phyloP scores from a whole-genome alignment of 2,888 invertebrate genomes.

The Aphrophora alni region DNA sequence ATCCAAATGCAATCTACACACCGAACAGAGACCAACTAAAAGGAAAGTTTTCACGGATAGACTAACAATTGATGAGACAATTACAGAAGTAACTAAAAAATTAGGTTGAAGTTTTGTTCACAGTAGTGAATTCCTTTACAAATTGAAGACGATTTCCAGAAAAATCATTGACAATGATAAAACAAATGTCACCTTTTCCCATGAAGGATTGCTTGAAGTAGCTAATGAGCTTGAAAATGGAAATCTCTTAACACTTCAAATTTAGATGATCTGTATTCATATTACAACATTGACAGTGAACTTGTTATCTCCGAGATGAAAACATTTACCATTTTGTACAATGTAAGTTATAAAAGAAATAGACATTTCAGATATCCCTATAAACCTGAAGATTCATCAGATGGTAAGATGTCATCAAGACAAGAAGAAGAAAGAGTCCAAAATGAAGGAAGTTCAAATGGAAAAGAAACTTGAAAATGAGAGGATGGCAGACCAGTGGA shows the following conservation, averaged over 20 bases:
- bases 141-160: slow-evolving; percentile 11
- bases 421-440: neutral
- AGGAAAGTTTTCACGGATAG: too few relatives aligned
- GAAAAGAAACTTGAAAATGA: neutral
- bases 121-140: neutral
- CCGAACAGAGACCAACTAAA: too few relatives aligned
- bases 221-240: neutral
- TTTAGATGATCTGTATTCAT: neutral
- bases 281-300: neutral
- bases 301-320: neutral
- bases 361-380: slow-evolving; percentile 1
- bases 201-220: slow-evolving; percentile 3
- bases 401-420: neutral
- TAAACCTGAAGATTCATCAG: neutral
- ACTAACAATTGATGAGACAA: too few relatives aligned
- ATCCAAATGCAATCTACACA: too few relatives aligned
- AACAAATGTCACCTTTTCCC: neutral
- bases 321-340: neutral
- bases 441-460: neutral
- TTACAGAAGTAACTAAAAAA: neutral
- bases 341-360: neutral
- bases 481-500: neutral
- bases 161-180: slow-evolving; percentile 11
- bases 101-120: slow-evolving; percentile 19
- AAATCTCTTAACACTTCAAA: too few relatives aligned